These are phyloP conservation scores for Yponomeuta evonymella DNA, from an alignment of 2,888 invertebrate species.

Conservation along the genomic window DNA sequence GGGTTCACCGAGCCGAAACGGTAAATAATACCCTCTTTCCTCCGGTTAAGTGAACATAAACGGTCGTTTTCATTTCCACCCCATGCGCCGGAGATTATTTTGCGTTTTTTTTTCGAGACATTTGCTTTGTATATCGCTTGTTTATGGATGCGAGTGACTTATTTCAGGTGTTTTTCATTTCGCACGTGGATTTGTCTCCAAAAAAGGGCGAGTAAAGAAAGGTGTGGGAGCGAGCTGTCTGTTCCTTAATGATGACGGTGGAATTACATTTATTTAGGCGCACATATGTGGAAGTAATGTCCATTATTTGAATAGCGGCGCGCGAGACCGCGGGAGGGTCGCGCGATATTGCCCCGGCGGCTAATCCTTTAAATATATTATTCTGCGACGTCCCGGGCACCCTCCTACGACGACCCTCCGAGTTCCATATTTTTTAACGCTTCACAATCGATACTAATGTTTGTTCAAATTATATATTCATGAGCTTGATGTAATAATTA, in stretches of 20 bases:
- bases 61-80: conserved; percentile 76
- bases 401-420: conserved; percentile 44
- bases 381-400: conserved; percentile 57
- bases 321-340: conserved; percentile 53
- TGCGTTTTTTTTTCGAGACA: conserved; percentile 67
- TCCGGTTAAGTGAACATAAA: conserved; percentile 76
- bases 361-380: conserved; percentile 77
- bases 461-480: conserved; percentile 42
- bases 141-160: conserved; percentile 8
- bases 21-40: conserved; percentile 76
- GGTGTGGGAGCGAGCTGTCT: conserved; percentile 33
- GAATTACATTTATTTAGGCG: conserved; percentile 70
- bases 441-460: conserved; percentile 63
- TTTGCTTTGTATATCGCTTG: conserved; percentile 63
- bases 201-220: conserved; percentile 20
- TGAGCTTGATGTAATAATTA: conserved; percentile 18
- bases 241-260: conserved; percentile 54
- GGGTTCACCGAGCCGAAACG: conserved; percentile 73
- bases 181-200: background rate
- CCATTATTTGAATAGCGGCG: conserved; percentile 70
- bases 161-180: conserved; percentile 3
- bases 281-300: conserved; percentile 75
- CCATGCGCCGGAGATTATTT: conserved; percentile 68
- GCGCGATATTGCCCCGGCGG: conserved; percentile 67
- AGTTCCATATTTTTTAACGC: conserved; percentile 57